Percentiles rank a stretch among this genome's conserved stretches.
These are phyloP conservation scores for Anthophora plumipes DNA, from an alignment of 2,888 invertebrate species.

Conservation along the genomic window DNA sequence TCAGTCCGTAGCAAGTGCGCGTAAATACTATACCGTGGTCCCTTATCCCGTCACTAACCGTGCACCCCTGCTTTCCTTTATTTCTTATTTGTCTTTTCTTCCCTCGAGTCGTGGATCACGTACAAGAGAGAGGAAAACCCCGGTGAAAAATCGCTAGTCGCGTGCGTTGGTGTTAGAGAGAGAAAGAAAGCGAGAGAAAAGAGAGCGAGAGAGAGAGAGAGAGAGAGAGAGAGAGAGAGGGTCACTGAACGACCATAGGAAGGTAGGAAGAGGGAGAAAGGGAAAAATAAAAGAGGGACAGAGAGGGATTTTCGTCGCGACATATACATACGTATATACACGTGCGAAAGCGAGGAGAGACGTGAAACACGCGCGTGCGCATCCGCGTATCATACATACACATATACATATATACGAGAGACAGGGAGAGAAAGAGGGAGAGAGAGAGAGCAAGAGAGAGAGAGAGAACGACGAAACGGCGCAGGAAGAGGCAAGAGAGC, in stretches of 20 bases:
- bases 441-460: constrained; percentile 49
- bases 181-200: constrained; percentile 52
- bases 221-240: constrained; percentile 53
- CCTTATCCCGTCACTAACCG: constrained; percentile 33
- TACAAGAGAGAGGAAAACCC: constrained; percentile 21
- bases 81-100: background rate
- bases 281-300: constrained; percentile 51
- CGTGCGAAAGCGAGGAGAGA: constrained; percentile 66
- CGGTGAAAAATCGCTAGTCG: constrained; percentile 37
- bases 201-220: constrained; percentile 57
- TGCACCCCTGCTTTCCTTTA: background rate
- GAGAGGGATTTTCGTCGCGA: constrained; percentile 61
- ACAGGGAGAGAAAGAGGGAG: constrained; percentile 44
- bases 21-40: constrained; percentile 35
- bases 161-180: constrained; percentile 27
- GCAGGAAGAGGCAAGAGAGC: constrained; percentile 57
- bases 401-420: constrained; percentile 10
- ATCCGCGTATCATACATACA: constrained; percentile 13
- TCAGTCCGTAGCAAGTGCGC: constrained; percentile 39
- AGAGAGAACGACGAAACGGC: constrained; percentile 54
- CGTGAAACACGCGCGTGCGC: constrained; percentile 69
- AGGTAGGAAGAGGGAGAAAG: constrained; percentile 60
- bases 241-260: constrained; percentile 68
- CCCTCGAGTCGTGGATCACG: constrained; percentile 1
- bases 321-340: constrained; percentile 60